A percentile compares a stretch with the other conserved stretches of the same genome.
Conservation (phyloP, 2,113 vertebrate genomes). For the Ivindomyrus marchei region DNA sequence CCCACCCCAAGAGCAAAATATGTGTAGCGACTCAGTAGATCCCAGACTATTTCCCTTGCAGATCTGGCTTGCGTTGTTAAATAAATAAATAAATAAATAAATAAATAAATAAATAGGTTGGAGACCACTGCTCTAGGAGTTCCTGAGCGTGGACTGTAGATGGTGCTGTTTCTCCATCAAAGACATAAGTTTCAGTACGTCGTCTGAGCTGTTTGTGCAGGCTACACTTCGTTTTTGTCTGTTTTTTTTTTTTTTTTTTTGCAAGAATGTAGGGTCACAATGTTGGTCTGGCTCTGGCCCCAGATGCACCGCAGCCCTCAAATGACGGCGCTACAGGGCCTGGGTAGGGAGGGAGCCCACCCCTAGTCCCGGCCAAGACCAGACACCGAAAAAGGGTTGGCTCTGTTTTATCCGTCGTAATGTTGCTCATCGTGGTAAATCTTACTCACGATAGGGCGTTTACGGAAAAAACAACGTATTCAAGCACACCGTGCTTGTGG, state of each 20-base stretch:
- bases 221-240: not conserved
- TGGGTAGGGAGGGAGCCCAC: not conserved
- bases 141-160: not conserved
- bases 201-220: not conserved
- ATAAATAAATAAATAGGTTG: not conserved
- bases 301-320: slow-evolving; percentile 30
- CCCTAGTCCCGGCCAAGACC: not conserved
- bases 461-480: not conserved
- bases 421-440: not conserved
- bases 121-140: not conserved
- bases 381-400: not conserved
- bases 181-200: not conserved
- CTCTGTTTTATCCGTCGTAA: not conserved
- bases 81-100: too few relatives aligned
- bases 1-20: not conserved
- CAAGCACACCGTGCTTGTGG: not conserved
- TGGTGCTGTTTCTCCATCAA: slow-evolving; percentile 41
- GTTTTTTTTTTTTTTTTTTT: slow-evolving; percentile 16
- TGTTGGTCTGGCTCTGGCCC: slow-evolving; percentile 17
- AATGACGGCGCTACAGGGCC: not conserved
- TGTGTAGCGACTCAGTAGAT: not conserved
- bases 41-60: not conserved
- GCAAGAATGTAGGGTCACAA: slow-evolving; percentile 17
- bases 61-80: not conserved
- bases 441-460: not conserved